Evolutionary conservation across 1,140 invertebrate species (phyloP).

Genomic region (Daktulosphaira vitifoliae): DNA sequence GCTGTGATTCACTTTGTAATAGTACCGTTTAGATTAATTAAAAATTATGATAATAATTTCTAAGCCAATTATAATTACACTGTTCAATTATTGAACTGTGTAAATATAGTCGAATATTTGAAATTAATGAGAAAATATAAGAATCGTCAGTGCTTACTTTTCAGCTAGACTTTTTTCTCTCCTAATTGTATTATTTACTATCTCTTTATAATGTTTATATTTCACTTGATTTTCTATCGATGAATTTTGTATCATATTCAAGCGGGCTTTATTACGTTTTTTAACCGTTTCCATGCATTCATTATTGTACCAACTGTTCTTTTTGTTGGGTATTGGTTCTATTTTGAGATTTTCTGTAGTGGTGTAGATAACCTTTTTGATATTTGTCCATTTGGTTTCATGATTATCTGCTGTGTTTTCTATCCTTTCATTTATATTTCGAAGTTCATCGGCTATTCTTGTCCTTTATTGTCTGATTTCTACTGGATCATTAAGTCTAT

Average conservation of each 20-base stretch:
- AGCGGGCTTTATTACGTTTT: neutral
- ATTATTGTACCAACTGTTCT: constrained; percentile 8
- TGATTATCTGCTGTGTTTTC: neutral
- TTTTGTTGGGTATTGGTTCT: neutral
- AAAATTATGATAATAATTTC: no score
- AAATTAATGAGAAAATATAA: no score
- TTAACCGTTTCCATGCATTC: constrained; percentile 1
- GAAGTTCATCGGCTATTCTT: neutral
- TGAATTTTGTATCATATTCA: no score
- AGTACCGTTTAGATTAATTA: no score
- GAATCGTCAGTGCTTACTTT: constrained; percentile 7
- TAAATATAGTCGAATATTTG: no score
- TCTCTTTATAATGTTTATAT: constrained; percentile 8
- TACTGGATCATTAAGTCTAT: no score
- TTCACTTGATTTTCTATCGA: no score
- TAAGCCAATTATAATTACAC: no score
- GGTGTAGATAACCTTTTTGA: no score
- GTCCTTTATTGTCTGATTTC: neutral
- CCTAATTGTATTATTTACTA: constrained; percentile 6
- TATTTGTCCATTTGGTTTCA: neutral
- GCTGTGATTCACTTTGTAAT: no score
- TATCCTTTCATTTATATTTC: neutral
- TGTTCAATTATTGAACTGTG: no score
- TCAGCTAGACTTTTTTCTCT: neutral
- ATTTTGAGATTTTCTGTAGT: no score